phyloP scores from a whole-genome alignment of 2,113 vertebrate species.

The Vimba vimba region DNA sequence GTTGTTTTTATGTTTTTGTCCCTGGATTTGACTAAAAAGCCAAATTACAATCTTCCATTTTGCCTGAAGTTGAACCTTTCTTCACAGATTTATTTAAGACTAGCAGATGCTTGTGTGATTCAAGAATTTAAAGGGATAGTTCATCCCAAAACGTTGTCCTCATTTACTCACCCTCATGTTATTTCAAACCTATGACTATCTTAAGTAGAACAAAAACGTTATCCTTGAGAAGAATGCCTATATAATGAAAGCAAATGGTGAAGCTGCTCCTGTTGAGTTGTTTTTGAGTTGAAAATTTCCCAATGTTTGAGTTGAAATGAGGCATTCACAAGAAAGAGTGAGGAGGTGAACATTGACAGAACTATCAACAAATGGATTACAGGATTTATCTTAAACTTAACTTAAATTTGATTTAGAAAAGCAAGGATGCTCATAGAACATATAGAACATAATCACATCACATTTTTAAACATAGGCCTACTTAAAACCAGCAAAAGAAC shows the following conservation, averaged over 20 bases:
- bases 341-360: background rate
- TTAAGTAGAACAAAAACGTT: background rate
- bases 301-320: too few species aligned
- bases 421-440: too few species aligned
- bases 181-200: background rate
- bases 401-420: too few species aligned
- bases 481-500: too few species aligned
- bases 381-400: too few species aligned
- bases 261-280: background rate
- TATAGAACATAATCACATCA: too few species aligned
- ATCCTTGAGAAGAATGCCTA: background rate
- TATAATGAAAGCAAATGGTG: background rate
- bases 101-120: background rate
- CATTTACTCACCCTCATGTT: background rate
- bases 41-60: constrained; percentile 1
- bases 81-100: background rate
- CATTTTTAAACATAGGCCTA: too few species aligned
- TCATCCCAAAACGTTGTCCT: background rate
- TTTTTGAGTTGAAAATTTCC: too few species aligned
- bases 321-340: background rate
- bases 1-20: background rate
- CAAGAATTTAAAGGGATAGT: background rate
- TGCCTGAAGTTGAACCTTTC: background rate
- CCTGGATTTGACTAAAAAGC: background rate
- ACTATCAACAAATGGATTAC: too few species aligned